These are phyloP conservation scores for Silurus asotus DNA, from an alignment of 2,113 vertebrate genomes.

Conservation along the genomic window DNA sequence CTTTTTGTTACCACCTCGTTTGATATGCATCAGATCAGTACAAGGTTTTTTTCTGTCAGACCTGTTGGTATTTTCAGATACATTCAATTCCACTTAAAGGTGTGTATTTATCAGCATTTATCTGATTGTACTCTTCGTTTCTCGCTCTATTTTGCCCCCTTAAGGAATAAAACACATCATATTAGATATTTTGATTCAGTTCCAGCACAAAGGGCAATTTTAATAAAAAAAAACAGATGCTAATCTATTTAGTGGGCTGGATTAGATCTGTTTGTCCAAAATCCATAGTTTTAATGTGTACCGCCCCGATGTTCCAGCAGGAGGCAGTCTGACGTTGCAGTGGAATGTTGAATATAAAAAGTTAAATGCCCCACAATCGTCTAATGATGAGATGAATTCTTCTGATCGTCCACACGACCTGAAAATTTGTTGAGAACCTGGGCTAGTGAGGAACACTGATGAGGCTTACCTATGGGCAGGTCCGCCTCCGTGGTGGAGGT, in stretches of 20 bases:
- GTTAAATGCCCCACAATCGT: not conserved
- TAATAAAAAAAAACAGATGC: not conserved
- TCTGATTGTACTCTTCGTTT: not conserved
- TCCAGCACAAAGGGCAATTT: not conserved
- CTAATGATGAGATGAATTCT: not conserved
- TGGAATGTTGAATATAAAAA: not conserved
- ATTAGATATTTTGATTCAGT: not conserved
- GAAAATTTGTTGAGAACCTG: not conserved
- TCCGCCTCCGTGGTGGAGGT: constrained; percentile 80
- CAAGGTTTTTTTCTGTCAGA: no score
- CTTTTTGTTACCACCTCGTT: no score
- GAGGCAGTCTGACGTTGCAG: constrained; percentile 50
- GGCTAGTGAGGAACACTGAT: not conserved
- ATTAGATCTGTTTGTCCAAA: not conserved
- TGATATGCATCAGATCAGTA: no score
- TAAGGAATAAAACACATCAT: not conserved
- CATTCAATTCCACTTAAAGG: not conserved
- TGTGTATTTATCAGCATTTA: not conserved
- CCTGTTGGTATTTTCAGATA: not conserved
- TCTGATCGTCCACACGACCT: not conserved
- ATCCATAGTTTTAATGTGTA: constrained; percentile 17
- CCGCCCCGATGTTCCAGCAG: constrained; percentile 43
- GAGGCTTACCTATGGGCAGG: constrained; percentile 57
- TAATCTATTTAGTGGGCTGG: not conserved
- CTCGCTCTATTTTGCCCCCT: not conserved